Evolutionary conservation across 2,888 invertebrate species (phyloP), one percentile per base, ranked within the genome.

Genomic region (Acrobasis consociella): DNA sequence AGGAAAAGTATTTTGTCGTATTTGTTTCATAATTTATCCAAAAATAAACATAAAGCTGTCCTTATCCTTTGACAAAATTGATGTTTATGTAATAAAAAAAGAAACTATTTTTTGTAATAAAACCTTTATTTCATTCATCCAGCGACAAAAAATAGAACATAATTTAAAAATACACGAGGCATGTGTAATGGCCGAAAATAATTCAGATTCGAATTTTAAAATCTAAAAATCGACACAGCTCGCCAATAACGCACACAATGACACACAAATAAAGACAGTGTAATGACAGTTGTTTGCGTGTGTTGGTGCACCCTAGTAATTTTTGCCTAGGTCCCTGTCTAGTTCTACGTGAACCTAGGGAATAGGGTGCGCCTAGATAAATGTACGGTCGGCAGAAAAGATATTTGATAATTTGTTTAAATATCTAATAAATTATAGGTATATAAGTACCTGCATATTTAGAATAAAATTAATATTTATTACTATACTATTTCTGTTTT

Each of bases 261-360:
- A 64, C 53, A 69, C 64, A 61, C 63, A 62, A 15, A 61, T 13
- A 52, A 37, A 49, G 39, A 52, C 55, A 55, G 59, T 52, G 39
- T 64, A 42, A 56, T 49, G 1, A 60, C 49, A 65, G 55, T 50
- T 62, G 49, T 73, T 70, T 78, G 75, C 75, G 72, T 81, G 81
- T 80, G 78, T 70, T 81, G 66, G 77, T 82, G 78, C 81, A 82
- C 89, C 89, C 88, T 83, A 82, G 80, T 83, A 78, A 80, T 85
- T 88, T 88, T 89, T 89, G 87, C 85, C 89, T 89, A 89, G 87
- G 85, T 85, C 87, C 82, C 85, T 84, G 83, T 86, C 90, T 90
- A 90, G 87, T 78, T 75, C 74, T 67, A 80, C 79, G 82, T 83
- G 77, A 85, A 76, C 75, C 88, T 85, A 87, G 87, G 86, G 83